Conservation (phyloP, 2,888 invertebrate species). For the Calephelis perditalis region DNA sequence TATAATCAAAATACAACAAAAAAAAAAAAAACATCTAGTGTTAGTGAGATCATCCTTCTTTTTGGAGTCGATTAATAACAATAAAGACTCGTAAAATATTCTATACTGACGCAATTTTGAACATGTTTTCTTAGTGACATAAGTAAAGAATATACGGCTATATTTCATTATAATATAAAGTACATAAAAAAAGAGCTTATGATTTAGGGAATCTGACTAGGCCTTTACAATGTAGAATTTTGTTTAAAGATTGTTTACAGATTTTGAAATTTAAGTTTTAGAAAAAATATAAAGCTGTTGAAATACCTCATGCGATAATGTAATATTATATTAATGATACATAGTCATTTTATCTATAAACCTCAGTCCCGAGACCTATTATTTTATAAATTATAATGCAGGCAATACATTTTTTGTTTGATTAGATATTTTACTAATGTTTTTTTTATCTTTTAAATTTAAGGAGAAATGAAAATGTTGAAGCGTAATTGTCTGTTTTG, state of each 20-base stretch:
- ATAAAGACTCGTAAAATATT: slow-evolving; percentile 10
- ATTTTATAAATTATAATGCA: background rate
- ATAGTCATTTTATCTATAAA: background rate
- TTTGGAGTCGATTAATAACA: no score
- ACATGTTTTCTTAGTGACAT: no score
- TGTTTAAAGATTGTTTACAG: slow-evolving; percentile 42
- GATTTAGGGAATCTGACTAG: slow-evolving; percentile 59
- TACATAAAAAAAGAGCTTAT: slow-evolving; percentile 58
- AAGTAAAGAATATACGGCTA: background rate
- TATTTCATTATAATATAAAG: slow-evolving; percentile 25
- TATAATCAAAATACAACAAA: no score
- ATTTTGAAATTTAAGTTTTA: slow-evolving; percentile 43
- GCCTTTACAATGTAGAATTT: slow-evolving; percentile 46
- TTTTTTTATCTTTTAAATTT: no score
- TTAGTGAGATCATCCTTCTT: no score
- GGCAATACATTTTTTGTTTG: no score
- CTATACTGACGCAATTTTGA: slow-evolving; percentile 13
- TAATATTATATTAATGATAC: slow-evolving; percentile 37
- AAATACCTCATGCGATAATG: slow-evolving; percentile 57
- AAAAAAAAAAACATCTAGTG: no score
- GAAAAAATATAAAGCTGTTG: slow-evolving; percentile 54
- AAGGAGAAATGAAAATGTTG: no score
- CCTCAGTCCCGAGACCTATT: slow-evolving; percentile 4
- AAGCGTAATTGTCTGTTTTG: no score
- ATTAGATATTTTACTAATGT: no score